Percentiles rank a stretch among this genome's conserved stretches.
phyloP scores from a whole-genome alignment of 2,888 invertebrate species.

The Acanthoscelides obtectus region DNA sequence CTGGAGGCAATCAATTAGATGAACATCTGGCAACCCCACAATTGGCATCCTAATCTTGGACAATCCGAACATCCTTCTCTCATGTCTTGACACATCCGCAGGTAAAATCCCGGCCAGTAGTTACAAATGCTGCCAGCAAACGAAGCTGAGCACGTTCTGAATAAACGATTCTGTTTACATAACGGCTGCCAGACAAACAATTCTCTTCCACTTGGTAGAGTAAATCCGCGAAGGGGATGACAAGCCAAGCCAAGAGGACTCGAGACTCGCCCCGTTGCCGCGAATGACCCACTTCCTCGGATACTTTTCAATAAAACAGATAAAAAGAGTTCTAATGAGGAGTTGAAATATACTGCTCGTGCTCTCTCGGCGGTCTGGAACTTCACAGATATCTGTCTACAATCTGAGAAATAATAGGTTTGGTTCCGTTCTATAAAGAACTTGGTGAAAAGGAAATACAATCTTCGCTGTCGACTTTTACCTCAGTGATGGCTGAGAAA shows the following conservation, averaged over 20 bases:
- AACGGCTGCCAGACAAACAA: not conserved
- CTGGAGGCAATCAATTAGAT: no score
- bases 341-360: not conserved
- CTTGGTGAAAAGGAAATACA: not conserved
- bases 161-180: not conserved
- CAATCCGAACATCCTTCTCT: no score
- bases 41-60: no score
- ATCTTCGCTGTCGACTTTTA: no score
- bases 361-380: not conserved
- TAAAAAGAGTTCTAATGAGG: not conserved
- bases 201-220: not conserved
- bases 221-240: not conserved
- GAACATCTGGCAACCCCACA: no score
- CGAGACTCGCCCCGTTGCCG: not conserved
- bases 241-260: not conserved
- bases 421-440: not conserved
- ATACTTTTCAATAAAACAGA: not conserved
- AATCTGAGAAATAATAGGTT: not conserved
- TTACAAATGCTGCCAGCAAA: not conserved
- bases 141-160: not conserved
- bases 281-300: not conserved
- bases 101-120: not conserved
- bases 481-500: no score
- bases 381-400: not conserved
- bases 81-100: not conserved